phyloP scores from a whole-genome alignment of 35 echinoderm and acorn worm genomes.

The Ptychodera flava region DNA sequence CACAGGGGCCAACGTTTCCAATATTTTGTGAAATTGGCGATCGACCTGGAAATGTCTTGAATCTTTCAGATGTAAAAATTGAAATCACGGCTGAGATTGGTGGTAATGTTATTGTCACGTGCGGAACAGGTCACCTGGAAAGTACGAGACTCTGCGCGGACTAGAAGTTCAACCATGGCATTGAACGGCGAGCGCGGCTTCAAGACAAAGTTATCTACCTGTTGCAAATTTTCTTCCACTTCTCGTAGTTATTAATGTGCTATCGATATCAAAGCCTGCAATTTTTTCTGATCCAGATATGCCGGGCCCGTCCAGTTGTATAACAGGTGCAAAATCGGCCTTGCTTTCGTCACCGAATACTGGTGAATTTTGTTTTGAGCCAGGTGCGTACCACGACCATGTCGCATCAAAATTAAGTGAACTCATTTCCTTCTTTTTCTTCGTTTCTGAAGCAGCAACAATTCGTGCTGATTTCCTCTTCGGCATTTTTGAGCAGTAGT shows the following conservation, averaged over 20 bases:
- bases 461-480: not conserved
- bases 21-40: no score
- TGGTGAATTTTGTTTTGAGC: not conserved
- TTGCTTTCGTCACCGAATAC: not conserved
- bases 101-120: no score
- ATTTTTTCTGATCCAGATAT: constrained; percentile 75
- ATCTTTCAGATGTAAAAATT: no score
- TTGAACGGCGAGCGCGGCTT: no score
- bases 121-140: no score
- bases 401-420: not conserved
- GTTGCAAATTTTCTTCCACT: constrained; percentile 91
- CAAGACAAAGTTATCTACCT: no score
- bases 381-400: not conserved
- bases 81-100: no score
- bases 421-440: not conserved
- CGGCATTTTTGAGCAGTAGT: no score
- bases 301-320: constrained; percentile 53
- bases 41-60: no score
- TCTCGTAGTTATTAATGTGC: constrained; percentile 68
- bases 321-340: constrained; percentile 44
- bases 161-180: no score
- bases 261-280: constrained; percentile 85
- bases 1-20: no score
- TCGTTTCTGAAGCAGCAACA: not conserved
- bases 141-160: no score